Evolutionary conservation across 2,888 invertebrate species (phyloP), one percentile per base, ranked within the genome.

Genomic region (Ferrisia virgata): DNA sequence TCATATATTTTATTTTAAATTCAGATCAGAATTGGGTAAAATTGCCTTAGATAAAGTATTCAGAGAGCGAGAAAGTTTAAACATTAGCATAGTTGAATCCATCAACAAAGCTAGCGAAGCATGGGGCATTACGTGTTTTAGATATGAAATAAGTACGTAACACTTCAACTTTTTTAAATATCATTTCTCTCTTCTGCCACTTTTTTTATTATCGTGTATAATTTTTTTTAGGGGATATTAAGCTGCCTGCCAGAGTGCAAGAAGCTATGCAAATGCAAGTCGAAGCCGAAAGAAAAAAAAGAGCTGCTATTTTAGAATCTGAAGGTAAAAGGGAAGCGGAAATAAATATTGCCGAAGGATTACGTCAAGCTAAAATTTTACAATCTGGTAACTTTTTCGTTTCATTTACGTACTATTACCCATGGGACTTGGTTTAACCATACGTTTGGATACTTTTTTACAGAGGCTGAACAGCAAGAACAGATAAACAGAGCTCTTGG

Each of bases 221-320:
- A 36, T 8, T 33, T 22, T 36, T 81, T 58, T 8, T 84, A 86
- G 88, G 88, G 84, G 87, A 87, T 84, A 88, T 88, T 83, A 84
- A 87, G 72, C 90, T 98, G 86, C 99, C 99, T 0, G 90, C 91
- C 0, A 92, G 98, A 87, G 95, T 99, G 0, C 96, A 98, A 88
- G 98, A 99, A 89, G 99, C 99, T 0, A 99, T 99, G 99, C 99
- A 99, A 89, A 98, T 99, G 98, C 99, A 99, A 90, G 99, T 99
- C 0, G 99, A 99, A 90, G 99, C 99, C 0, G 99, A 99, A 89
- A 90, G 99, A 84, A 94, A 94, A 88, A 99, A 99, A 89, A 91
- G 99, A 86, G 99, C 99, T 0, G 95, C 97, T 18, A 95, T 99
- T 87, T 90, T 99, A 86, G 98, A 99, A 89, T 99, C 99, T 0